Evolutionary conservation across 2,113 vertebrate genomes (phyloP).

Genomic region (Datnioides undecimradiatus): DNA sequence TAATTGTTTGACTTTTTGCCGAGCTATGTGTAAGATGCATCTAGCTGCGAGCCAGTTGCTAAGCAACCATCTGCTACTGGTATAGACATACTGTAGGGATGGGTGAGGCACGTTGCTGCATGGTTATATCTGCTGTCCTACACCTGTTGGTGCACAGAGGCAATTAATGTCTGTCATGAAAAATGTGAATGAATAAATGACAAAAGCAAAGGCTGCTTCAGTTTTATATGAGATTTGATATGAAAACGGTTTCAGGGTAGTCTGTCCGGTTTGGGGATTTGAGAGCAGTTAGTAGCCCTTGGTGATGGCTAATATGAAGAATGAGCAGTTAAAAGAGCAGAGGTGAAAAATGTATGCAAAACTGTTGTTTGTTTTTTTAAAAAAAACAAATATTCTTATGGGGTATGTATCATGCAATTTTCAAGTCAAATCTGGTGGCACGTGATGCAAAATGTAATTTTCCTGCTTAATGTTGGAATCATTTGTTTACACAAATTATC

Average conservation of each 20-base stretch:
- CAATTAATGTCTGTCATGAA: constrained; percentile 3
- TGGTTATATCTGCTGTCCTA: constrained; percentile 38
- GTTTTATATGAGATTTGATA: neutral
- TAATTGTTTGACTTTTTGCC: constrained; percentile 65
- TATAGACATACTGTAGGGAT: constrained; percentile 59
- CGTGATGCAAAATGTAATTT: neutral
- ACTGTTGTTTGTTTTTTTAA: no score
- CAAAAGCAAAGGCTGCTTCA: neutral
- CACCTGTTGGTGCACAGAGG: constrained; percentile 64
- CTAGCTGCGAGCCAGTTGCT: constrained; percentile 79
- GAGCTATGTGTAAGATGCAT: constrained; percentile 65
- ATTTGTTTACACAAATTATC: neutral
- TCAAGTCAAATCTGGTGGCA: neutral
- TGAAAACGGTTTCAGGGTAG: neutral
- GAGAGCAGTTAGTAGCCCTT: constrained; percentile 38
- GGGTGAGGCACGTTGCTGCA: constrained; percentile 56
- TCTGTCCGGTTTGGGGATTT: neutral
- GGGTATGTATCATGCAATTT: neutral
- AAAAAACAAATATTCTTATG: neutral
- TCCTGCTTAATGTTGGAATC: no score
- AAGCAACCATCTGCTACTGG: constrained; percentile 75
- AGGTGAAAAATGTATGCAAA: neutral
- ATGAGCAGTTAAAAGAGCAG: neutral
- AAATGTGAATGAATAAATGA: constrained; percentile 30
- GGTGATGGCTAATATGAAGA: constrained; percentile 9